Conservation (phyloP, 2,797 vertebrate species). For the Crocidura indochinensis region DNA sequence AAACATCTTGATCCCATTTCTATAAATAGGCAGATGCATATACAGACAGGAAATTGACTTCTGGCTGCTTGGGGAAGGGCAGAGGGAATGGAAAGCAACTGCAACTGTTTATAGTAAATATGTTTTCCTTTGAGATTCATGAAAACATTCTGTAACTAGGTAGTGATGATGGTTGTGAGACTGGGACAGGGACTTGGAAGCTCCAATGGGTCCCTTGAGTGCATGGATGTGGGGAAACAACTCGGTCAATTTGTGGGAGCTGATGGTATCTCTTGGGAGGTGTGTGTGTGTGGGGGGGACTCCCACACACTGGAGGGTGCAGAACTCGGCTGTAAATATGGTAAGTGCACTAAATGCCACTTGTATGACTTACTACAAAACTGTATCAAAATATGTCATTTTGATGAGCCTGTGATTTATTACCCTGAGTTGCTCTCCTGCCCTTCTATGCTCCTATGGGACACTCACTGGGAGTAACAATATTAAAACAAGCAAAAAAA, state of each 20-base stretch:
- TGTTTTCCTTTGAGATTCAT: conserved; percentile 10
- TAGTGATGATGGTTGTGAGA: neutral
- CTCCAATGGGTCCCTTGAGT: neutral
- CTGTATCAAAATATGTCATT: conserved; percentile 38
- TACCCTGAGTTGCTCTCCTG: neutral
- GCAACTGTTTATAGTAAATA: neutral
- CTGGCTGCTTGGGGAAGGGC: neutral
- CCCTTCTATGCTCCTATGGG: conserved; percentile 60
- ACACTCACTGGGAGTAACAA: conserved; percentile 81
- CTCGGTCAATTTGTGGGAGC: neutral
- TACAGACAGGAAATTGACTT: neutral
- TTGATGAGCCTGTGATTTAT: conserved; percentile 20
- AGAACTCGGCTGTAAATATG: neutral
- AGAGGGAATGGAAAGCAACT: neutral
- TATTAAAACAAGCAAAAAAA: conserved; percentile 90
- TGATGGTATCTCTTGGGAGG: neutral
- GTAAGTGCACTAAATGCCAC: conserved; percentile 23
- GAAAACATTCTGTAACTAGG: neutral
- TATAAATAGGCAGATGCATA: neutral
- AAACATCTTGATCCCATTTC: neutral
- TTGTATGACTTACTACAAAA: neutral
- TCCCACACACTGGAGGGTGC: neutral
- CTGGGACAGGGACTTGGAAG: neutral
- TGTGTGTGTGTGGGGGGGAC: neutral
- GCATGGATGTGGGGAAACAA: neutral